phyloP scores from a whole-genome alignment of 2,113 vertebrate species.

The Mesoclemmys tuberculata region DNA sequence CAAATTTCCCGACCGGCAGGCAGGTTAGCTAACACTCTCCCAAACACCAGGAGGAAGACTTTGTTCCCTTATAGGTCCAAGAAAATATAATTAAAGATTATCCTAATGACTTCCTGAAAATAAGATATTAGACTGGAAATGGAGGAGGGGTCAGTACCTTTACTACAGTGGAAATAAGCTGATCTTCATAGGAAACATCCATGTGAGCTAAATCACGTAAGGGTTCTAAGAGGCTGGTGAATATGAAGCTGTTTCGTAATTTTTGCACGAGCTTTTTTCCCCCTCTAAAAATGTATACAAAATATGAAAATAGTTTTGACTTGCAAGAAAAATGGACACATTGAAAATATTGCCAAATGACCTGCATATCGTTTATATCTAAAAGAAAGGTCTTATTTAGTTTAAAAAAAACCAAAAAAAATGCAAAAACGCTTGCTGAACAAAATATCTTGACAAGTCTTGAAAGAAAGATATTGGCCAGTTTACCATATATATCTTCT shows the following conservation, averaged over 20 bases:
- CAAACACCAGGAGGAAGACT: slow-evolving; percentile 36
- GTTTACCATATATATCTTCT: not conserved
- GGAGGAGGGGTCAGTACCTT: not conserved
- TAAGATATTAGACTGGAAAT: not conserved
- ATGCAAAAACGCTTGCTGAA: not conserved
- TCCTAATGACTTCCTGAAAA: not conserved
- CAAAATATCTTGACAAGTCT: slow-evolving; percentile 2
- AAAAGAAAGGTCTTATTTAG: not conserved
- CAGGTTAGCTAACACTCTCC: slow-evolving; percentile 31
- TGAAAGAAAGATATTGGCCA: not conserved
- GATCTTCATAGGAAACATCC: slow-evolving; percentile 36
- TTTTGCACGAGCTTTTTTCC: not conserved
- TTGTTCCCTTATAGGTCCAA: not conserved
- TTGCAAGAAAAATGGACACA: not conserved
- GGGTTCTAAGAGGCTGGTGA: not conserved
- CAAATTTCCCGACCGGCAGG: slow-evolving; percentile 20
- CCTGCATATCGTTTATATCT: not conserved
- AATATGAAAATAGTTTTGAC: not conserved
- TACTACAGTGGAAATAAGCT: not conserved
- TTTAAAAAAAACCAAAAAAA: not conserved
- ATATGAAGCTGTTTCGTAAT: not conserved
- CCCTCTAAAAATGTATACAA: not conserved
- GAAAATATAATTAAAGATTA: slow-evolving; percentile 1
- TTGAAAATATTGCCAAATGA: not conserved
- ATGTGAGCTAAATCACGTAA: not conserved